Percentiles rank a stretch among this genome's conserved stretches.
Conservation (phyloP, 2,797 vertebrate genomes). For the Phrynocephalus guinanensis region DNA sequence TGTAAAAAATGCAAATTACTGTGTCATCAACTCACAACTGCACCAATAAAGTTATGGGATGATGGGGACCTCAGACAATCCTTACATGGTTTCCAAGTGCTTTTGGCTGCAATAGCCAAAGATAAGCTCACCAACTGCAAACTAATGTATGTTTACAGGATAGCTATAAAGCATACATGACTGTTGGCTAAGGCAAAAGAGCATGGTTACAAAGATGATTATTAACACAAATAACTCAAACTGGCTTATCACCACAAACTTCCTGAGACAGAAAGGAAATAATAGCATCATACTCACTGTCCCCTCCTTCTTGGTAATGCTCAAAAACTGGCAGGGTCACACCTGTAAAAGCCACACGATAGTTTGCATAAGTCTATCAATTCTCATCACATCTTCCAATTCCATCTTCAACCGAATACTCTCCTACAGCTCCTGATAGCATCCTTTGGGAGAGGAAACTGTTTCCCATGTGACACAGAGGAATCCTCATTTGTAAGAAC, state of each 20-base stretch:
- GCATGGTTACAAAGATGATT: neutral
- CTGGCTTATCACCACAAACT: neutral
- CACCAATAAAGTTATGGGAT: neutral
- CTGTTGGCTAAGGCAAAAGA: neutral
- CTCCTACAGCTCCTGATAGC: neutral
- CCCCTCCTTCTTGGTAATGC: conserved; percentile 97
- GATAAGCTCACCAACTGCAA: conserved; percentile 11
- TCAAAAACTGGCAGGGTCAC: conserved; percentile 98
- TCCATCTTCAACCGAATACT: neutral
- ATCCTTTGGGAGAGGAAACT: neutral
- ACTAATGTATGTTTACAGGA: neutral
- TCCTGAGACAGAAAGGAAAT: neutral
- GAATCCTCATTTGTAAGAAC: neutral
- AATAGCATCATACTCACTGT: conserved; percentile 87
- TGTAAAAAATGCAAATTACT: neutral
- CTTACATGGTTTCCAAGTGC: neutral
- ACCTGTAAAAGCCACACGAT: conserved; percentile 77
- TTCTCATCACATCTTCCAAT: neutral
- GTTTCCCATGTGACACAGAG: neutral
- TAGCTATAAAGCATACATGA: neutral
- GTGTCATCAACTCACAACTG: neutral
- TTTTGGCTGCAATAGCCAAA: neutral
- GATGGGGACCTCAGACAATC: neutral
- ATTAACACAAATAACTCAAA: conserved; percentile 25
- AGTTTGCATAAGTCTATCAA: neutral